phyloP scores from a whole-genome alignment of 1,140 invertebrate genomes.

The Lordiphosa clarofinis region DNA sequence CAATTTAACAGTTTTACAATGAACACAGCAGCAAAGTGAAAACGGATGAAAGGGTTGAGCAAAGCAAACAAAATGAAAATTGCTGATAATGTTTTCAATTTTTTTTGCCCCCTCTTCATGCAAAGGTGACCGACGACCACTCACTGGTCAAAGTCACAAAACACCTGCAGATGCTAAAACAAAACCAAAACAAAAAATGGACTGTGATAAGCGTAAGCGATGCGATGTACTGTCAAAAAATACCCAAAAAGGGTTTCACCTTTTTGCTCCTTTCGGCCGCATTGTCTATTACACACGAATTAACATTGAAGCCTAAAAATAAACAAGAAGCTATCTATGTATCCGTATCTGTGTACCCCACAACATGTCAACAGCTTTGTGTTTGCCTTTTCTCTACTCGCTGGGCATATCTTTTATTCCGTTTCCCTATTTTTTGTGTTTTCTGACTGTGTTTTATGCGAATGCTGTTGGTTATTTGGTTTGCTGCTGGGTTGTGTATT shows the following conservation, averaged over 20 bases:
- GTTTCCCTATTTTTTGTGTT: constrained; percentile 26
- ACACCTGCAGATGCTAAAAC: constrained; percentile 37
- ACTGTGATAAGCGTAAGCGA: constrained; percentile 40
- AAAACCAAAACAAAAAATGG: constrained; percentile 19
- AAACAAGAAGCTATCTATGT: constrained; percentile 36
- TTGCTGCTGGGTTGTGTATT: constrained; percentile 17
- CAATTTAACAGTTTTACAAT: constrained; percentile 34
- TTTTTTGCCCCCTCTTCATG: not conserved
- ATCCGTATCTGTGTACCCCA: constrained; percentile 6
- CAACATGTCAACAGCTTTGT: constrained; percentile 45
- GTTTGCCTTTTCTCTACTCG: constrained; percentile 2
- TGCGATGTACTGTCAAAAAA: constrained; percentile 11
- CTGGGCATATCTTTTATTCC: constrained; percentile 28
- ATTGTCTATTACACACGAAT: constrained; percentile 57
- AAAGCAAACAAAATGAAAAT: constrained; percentile 10
- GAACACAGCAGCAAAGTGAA: constrained; percentile 7
- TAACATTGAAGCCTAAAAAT: constrained; percentile 36
- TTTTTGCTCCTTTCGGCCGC: constrained; percentile 16
- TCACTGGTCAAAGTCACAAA: constrained; percentile 32
- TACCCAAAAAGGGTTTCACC: constrained; percentile 15
- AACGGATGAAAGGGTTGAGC: constrained; percentile 11
- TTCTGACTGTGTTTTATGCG: constrained; percentile 20
- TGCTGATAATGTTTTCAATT: constrained; percentile 36
- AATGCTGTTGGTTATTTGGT: constrained; percentile 13
- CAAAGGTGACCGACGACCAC: constrained; percentile 11